Conservation (phyloP, 2,888 invertebrate species). For the Arge pagana region DNA sequence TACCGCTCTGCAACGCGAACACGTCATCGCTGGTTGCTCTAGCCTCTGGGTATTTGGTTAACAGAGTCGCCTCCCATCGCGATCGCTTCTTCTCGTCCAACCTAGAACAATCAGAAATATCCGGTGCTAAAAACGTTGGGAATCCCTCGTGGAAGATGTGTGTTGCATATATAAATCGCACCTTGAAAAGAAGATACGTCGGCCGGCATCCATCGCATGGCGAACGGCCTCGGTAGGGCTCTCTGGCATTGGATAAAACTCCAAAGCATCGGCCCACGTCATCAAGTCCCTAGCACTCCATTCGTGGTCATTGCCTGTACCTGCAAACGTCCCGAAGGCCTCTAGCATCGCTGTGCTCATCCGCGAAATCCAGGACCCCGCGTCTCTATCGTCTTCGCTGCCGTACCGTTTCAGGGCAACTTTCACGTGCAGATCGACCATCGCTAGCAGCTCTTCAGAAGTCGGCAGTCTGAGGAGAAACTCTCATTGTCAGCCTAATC, state of each 20-base stretch:
- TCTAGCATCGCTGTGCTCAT: constrained; percentile 43
- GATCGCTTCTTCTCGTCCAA: constrained; percentile 37
- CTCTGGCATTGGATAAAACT: constrained; percentile 44
- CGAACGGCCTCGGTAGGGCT: constrained; percentile 37
- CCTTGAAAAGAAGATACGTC: constrained; percentile 45
- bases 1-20: constrained; percentile 46
- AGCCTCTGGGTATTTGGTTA: constrained; percentile 33
- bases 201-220: constrained; percentile 45
- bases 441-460: constrained; percentile 40
- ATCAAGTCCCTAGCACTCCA: constrained; percentile 49
- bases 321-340: constrained; percentile 36
- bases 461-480: constrained; percentile 37
- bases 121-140: not conserved
- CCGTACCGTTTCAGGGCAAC: constrained; percentile 38
- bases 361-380: constrained; percentile 41
- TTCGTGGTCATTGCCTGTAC: constrained; percentile 29
- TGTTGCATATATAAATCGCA: too few species aligned
- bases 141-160: not conserved
- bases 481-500: not conserved
- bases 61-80: constrained; percentile 43
- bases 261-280: constrained; percentile 45
- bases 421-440: constrained; percentile 46
- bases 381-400: constrained; percentile 30
- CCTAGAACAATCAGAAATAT: constrained; percentile 24
- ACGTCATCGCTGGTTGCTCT: constrained; percentile 35